phyloP scores from a whole-genome alignment of 1,140 invertebrate species.

The Trachymyrmex septentrionalis region DNA sequence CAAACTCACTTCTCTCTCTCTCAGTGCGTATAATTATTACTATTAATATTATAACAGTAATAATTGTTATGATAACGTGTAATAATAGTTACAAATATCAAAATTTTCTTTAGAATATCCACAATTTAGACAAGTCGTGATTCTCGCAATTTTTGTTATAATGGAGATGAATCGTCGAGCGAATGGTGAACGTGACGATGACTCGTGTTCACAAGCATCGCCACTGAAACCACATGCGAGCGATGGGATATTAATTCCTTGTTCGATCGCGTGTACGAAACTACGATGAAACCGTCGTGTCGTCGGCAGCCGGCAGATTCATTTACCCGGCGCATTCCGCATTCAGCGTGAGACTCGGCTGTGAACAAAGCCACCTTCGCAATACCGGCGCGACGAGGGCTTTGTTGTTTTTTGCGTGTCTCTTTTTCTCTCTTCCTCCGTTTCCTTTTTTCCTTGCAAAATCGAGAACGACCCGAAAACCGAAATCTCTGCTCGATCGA shows the following conservation, averaged over 20 bases:
- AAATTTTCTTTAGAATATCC: no score
- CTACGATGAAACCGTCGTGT: slow-evolving; percentile 37
- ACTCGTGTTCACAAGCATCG: not conserved
- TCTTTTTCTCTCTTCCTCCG: not conserved
- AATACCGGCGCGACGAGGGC: not conserved
- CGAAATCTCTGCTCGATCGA: not conserved
- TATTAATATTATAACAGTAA: no score
- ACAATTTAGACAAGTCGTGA: not conserved
- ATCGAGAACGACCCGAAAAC: not conserved
- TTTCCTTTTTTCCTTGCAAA: not conserved
- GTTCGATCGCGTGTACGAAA: not conserved
- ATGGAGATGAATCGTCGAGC: not conserved
- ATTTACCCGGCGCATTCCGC: slow-evolving; percentile 38
- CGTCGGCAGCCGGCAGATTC: slow-evolving; percentile 36
- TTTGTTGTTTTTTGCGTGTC: slow-evolving; percentile 21
- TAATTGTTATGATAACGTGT: no score
- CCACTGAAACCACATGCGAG: slow-evolving; percentile 15
- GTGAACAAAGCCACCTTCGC: slow-evolving; percentile 36
- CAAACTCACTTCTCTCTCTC: no score
- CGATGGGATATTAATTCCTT: slow-evolving; percentile 35
- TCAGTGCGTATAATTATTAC: no score
- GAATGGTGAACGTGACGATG: not conserved
- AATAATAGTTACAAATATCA: no score
- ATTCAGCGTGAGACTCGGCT: slow-evolving; percentile 20
- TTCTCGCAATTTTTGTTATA: not conserved